Evolutionary conservation across 2,797 vertebrate species (phyloP).

Genomic region (Anomalospiza imberbis): DNA sequence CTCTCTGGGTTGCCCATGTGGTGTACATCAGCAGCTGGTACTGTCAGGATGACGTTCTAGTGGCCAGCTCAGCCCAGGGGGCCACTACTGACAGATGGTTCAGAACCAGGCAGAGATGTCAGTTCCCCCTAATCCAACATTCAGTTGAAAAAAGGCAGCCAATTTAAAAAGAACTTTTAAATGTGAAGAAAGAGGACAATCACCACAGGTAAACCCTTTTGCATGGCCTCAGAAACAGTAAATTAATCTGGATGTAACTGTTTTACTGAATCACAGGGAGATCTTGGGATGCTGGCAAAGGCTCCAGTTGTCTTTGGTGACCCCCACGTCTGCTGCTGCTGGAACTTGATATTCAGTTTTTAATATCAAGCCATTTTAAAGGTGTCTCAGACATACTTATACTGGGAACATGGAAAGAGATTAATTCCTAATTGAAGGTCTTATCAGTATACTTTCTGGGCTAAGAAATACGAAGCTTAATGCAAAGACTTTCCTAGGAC

Average conservation of each 20-base stretch:
- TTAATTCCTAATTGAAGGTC: background rate
- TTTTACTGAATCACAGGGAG: background rate
- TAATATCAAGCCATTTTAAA: background rate
- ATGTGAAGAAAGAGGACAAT: background rate
- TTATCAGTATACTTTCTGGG: background rate
- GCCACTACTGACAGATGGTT: slow-evolving; percentile 8
- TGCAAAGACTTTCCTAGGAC: background rate
- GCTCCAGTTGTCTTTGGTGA: background rate
- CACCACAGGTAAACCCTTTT: background rate
- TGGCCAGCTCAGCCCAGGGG: slow-evolving; percentile 63
- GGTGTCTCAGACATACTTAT: background rate
- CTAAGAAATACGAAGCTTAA: background rate
- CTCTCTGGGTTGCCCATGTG: slow-evolving; percentile 26
- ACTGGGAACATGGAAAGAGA: background rate
- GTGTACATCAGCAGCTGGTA: slow-evolving; percentile 20
- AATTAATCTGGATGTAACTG: background rate
- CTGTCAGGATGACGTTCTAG: slow-evolving; percentile 45
- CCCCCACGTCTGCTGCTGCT: rapidly evolving
- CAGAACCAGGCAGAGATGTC: slow-evolving; percentile 39
- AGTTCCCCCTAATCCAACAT: background rate
- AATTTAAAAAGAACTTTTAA: background rate
- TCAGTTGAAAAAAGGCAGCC: background rate
- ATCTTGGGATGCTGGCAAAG: background rate
- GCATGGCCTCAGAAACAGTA: background rate
- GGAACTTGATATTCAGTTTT: background rate